Conservation (phyloP, 2,797 vertebrate species). For the Propithecus perrieri region DNA sequence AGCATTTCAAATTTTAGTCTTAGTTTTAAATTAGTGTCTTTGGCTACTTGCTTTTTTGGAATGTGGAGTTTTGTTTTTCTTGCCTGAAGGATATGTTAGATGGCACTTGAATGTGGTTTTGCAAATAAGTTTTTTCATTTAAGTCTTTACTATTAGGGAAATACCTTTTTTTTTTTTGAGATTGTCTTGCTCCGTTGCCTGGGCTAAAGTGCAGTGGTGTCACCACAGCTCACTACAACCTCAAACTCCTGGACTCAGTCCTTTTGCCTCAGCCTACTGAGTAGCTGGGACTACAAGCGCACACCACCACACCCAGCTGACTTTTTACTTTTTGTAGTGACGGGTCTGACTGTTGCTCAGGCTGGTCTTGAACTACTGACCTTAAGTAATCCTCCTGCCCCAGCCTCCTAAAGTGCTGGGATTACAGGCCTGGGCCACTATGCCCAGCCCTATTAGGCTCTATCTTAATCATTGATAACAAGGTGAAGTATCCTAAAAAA, state of each 20-base stretch:
- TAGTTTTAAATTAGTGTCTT: background rate
- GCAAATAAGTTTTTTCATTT: background rate
- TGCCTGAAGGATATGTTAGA: background rate
- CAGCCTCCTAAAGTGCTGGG: background rate
- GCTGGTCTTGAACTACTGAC: background rate
- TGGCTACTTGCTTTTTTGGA: conserved; percentile 30
- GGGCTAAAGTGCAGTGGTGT: background rate
- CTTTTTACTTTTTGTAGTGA: background rate
- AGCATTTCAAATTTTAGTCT: conserved; percentile 3
- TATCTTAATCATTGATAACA: background rate
- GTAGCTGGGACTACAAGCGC: background rate
- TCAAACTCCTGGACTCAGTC: background rate
- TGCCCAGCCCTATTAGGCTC: background rate
- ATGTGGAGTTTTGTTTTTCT: conserved; percentile 7
- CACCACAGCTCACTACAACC: background rate
- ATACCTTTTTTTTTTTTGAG: background rate
- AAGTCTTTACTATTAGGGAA: background rate
- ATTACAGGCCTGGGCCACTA: background rate
- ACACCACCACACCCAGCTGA: background rate
- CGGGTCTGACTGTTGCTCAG: background rate
- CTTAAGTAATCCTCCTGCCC: background rate
- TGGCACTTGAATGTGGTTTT: background rate
- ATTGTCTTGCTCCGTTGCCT: too few species aligned
- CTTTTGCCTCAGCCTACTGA: background rate
- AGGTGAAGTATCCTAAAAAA: background rate